Evolutionary conservation across 2,888 invertebrate species (phyloP).

Genomic region (Cheilosia scutellata): DNA sequence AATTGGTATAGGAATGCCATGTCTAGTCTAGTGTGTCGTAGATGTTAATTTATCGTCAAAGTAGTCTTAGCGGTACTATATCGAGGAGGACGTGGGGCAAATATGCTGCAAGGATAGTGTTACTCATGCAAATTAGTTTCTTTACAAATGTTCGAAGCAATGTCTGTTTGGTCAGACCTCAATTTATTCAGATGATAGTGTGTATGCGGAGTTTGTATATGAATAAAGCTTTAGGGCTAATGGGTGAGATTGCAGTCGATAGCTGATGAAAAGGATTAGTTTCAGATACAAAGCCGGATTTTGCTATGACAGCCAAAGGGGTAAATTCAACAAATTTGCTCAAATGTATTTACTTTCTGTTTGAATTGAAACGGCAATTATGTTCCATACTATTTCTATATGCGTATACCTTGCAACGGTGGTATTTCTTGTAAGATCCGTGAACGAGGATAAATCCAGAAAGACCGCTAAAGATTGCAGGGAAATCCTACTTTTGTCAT

Average conservation of each 20-base stretch:
- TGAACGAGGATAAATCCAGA: too few species aligned
- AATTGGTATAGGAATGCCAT: constrained; percentile 15
- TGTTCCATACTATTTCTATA: background rate
- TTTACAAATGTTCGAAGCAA: constrained; percentile 50
- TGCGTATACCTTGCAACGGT: too few species aligned
- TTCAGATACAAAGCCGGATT: background rate
- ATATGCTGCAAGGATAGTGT: constrained; percentile 44
- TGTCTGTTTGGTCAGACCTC: constrained; percentile 38
- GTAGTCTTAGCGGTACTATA: constrained; percentile 4
- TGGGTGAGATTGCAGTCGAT: constrained; percentile 35
- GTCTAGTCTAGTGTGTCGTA: constrained; percentile 22
- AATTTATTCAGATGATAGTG: constrained; percentile 25
- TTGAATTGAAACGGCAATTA: constrained; percentile 3
- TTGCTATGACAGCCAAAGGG: background rate
- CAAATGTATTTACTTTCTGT: background rate
- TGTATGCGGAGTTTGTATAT: background rate
- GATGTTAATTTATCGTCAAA: constrained; percentile 41
- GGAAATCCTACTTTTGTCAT: too few species aligned
- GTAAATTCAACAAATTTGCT: constrained; percentile 1
- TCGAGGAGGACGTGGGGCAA: background rate
- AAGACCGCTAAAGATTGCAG: too few species aligned
- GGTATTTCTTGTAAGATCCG: too few species aligned
- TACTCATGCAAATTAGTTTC: constrained; percentile 60
- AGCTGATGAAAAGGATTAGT: constrained; percentile 26
- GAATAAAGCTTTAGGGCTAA: constrained; percentile 12